A percentile compares a stretch with the other conserved stretches of the same genome.
Conservation (phyloP, 2,888 invertebrate species). For the Bombylius major region DNA sequence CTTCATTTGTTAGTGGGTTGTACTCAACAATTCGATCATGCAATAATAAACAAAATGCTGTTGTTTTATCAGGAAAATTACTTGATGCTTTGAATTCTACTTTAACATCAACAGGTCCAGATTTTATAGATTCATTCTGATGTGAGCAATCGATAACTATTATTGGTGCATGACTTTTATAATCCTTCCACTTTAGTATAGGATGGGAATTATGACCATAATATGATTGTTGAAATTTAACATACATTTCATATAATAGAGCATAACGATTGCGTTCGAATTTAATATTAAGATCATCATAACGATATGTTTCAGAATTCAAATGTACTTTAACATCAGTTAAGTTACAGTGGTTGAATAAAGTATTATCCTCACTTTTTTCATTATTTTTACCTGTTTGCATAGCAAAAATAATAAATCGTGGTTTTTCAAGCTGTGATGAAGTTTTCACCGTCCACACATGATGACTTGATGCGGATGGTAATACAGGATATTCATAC, state of each 20-base stretch:
- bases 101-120: slow-evolving; percentile 19
- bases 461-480: slow-evolving; percentile 21
- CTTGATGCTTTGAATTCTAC: slow-evolving; percentile 19
- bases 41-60: slow-evolving; percentile 16
- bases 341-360: slow-evolving; percentile 20
- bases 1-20: slow-evolving; percentile 1
- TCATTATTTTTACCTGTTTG: too few species aligned
- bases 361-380: slow-evolving; percentile 22
- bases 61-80: slow-evolving; percentile 17
- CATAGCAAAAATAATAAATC: too few species aligned
- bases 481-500: slow-evolving; percentile 14
- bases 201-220: slow-evolving; percentile 13
- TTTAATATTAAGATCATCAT: slow-evolving; percentile 24
- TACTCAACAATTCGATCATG: slow-evolving; percentile 11
- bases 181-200: slow-evolving; percentile 10
- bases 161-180: slow-evolving; percentile 18
- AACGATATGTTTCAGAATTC: slow-evolving; percentile 27
- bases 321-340: slow-evolving; percentile 26
- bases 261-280: slow-evolving; percentile 19
- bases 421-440: too few species aligned
- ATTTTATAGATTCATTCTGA: slow-evolving; percentile 19
- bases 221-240: slow-evolving; percentile 17
- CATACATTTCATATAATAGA: slow-evolving; percentile 20
- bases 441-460: slow-evolving; percentile 26
- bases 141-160: slow-evolving; percentile 20